These are phyloP conservation scores for Fratercula arctica DNA, from an alignment of 2,797 vertebrate species.

Conservation along the genomic window DNA sequence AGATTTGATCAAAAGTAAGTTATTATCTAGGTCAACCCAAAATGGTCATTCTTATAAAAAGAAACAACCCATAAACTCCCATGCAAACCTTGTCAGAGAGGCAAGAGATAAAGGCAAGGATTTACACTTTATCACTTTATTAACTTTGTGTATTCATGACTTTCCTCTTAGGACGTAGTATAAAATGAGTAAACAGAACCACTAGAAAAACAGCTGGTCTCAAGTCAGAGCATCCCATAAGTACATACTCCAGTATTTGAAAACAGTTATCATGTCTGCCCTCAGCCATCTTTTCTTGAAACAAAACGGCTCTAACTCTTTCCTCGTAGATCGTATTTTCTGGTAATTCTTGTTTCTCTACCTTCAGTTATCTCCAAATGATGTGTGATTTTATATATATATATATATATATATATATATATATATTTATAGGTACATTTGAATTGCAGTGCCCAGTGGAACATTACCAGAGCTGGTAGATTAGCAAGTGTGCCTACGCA, in stretches of 20 bases:
- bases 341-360: background rate
- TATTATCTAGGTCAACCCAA: background rate
- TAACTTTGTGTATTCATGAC: background rate
- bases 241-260: background rate
- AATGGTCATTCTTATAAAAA: background rate
- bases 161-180: background rate
- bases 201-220: background rate
- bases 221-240: background rate
- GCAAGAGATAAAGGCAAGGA: background rate
- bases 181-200: background rate
- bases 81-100: background rate
- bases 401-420: fast-evolving
- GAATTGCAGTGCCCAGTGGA: background rate
- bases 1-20: background rate
- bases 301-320: background rate
- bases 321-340: background rate
- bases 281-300: background rate
- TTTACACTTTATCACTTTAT: background rate
- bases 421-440: background rate
- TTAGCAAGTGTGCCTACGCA: background rate
- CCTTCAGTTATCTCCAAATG: background rate
- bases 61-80: background rate
- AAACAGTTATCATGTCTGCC: background rate
- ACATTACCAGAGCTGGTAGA: background rate
- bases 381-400: background rate